These are phyloP conservation scores for Bombus impatiens DNA, from an alignment of 1,140 invertebrate genomes.

Conservation along the genomic window DNA sequence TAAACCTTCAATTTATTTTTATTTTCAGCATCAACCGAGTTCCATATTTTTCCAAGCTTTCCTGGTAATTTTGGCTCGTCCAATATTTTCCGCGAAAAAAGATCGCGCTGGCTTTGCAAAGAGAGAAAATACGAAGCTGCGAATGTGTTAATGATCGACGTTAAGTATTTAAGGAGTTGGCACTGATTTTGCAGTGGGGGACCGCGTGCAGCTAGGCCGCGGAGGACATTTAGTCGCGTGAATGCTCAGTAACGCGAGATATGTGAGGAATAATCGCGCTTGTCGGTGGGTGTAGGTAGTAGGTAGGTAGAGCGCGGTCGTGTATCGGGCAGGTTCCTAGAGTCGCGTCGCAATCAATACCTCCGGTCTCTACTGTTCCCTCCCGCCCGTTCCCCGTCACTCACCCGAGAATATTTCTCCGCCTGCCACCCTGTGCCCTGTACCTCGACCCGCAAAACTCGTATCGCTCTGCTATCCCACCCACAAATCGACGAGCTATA, in stretches of 20 bases:
- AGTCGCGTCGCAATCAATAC: conserved; percentile 81
- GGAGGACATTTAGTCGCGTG: conserved; percentile 52
- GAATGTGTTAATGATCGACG: conserved; percentile 1
- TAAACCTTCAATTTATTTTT: neutral
- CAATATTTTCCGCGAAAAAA: neutral
- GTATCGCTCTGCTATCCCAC: conserved; percentile 55
- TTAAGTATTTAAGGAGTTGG: neutral
- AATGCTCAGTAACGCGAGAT: conserved; percentile 59
- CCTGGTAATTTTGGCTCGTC: too few species aligned
- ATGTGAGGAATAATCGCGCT: conserved; percentile 61
- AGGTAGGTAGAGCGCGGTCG: conserved; percentile 64
- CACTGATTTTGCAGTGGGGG: neutral
- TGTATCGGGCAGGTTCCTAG: conserved; percentile 75
- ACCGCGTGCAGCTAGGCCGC: conserved; percentile 1
- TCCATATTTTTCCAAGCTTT: neutral
- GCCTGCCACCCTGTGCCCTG: conserved; percentile 65
- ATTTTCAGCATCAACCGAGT: neutral
- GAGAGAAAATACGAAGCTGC: neutral
- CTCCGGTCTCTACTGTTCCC: conserved; percentile 72
- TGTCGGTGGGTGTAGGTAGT: conserved; percentile 60
- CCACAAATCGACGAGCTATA: conserved; percentile 53
- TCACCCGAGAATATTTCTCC: conserved; percentile 70
- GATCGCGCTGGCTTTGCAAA: neutral
- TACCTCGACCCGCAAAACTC: conserved; percentile 68
- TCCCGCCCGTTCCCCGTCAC: conserved; percentile 64